Evolutionary conservation across 2,113 vertebrate genomes (phyloP).

Genomic region (Fulmarus glacialis): DNA sequence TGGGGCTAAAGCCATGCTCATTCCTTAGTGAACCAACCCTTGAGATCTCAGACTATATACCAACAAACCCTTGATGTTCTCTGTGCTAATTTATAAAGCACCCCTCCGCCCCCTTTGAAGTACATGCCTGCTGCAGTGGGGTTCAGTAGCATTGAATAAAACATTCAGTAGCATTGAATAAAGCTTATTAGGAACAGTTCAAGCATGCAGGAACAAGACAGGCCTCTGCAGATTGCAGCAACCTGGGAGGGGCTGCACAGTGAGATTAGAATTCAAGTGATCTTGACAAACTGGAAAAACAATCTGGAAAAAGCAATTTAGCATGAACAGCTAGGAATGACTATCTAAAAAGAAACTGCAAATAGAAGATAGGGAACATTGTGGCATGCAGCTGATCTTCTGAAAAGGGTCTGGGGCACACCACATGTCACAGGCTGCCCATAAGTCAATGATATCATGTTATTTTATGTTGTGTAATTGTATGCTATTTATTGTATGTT

Average conservation of each 20-base stretch:
- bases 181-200: neutral
- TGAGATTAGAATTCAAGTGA: neutral
- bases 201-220: slow-evolving; percentile 2
- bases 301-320: neutral
- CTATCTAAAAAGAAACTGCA: neutral
- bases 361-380: neutral
- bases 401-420: neutral
- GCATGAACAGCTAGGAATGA: neutral
- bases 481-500: neutral
- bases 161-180: neutral
- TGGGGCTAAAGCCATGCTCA: neutral
- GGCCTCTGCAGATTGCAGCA: neutral
- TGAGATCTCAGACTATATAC: neutral
- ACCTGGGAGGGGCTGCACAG: slow-evolving; percentile 15
- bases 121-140: neutral
- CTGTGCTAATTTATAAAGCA: neutral
- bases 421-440: neutral
- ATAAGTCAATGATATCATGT: neutral
- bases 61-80: neutral
- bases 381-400: neutral
- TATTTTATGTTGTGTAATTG: too few species aligned
- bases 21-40: neutral
- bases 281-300: slow-evolving; percentile 47
- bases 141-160: neutral
- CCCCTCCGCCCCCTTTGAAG: fast-evolving